A percentile compares a stretch with the other conserved stretches of the same genome.
Conservation (phyloP, 2,888 invertebrate genomes). For the Lepidochitona cinerea region DNA sequence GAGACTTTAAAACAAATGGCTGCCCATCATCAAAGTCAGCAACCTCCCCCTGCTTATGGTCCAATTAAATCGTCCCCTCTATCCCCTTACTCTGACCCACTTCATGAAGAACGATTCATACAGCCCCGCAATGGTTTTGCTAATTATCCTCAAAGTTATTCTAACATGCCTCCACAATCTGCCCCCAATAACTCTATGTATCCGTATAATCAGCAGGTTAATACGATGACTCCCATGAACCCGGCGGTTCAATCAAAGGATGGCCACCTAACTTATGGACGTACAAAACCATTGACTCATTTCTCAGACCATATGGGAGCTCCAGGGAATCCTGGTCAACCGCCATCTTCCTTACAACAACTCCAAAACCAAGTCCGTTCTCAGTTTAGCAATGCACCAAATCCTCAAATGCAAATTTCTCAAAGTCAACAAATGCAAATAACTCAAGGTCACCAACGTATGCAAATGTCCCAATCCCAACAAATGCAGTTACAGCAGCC, state of each 20-base stretch:
- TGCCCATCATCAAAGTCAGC: conserved; percentile 90
- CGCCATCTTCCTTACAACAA: conserved; percentile 59
- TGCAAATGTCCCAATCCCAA: conserved; percentile 63
- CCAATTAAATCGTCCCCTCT: conserved; percentile 58
- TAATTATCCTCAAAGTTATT: not conserved
- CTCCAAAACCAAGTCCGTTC: conserved; percentile 65
- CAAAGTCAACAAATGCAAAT: conserved; percentile 81
- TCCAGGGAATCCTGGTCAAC: conserved; percentile 28
- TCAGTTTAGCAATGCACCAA: conserved; percentile 88
- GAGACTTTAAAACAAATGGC: conserved; percentile 98
- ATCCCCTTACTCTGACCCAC: conserved; percentile 25
- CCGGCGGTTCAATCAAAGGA: not conserved
- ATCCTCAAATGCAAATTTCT: conserved; percentile 80
- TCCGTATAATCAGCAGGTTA: not conserved
- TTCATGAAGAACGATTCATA: not conserved
- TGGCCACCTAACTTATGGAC: conserved; percentile 45
- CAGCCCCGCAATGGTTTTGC: not conserved
- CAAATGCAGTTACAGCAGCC: conserved; percentile 75
- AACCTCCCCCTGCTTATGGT: conserved; percentile 35
- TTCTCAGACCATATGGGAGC: conserved; percentile 53
- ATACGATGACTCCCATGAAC: not conserved
- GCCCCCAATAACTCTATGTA: not conserved
- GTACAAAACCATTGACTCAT: conserved; percentile 66
- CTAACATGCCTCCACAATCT: not conserved
- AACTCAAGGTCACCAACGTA: conserved; percentile 53